Percentiles rank a stretch among this genome's conserved stretches.
phyloP scores from a whole-genome alignment of 2,888 invertebrate species.

The Entomobrya multifasciata region DNA sequence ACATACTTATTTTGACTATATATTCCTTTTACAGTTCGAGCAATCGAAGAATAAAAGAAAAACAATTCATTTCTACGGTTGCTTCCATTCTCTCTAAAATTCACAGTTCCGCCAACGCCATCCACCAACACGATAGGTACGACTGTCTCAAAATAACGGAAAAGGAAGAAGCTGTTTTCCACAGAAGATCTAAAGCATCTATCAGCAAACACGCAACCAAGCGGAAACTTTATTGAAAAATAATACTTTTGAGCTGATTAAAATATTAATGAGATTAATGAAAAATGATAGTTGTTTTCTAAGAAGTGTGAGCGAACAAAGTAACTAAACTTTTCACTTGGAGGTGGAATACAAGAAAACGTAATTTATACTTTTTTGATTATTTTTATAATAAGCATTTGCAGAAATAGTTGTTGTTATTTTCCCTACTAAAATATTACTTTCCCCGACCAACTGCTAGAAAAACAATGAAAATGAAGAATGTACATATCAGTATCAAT shows the following conservation, averaged over 20 bases:
- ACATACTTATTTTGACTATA: too few relatives aligned
- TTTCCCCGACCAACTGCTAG: constrained; percentile 8
- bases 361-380: neutral
- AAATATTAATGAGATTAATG: constrained; percentile 64
- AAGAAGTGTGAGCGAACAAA: neutral
- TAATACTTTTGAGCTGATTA: constrained; percentile 59
- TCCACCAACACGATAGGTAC: neutral
- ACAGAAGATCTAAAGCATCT: constrained; percentile 13
- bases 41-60: too few relatives aligned
- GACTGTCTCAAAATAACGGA: constrained; percentile 1
- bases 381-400: neutral
- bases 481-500: constrained; percentile 7
- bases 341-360: neutral
- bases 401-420: neutral
- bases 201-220: constrained; percentile 46
- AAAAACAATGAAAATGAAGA: constrained; percentile 29
- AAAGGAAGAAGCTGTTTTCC: neutral
- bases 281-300: constrained; percentile 12
- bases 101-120: too few relatives aligned
- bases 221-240: constrained; percentile 49
- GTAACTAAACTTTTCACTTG: constrained; percentile 29
- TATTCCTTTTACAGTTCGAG: too few relatives aligned
- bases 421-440: neutral
- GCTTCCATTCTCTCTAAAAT: too few relatives aligned
- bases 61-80: neutral